Conservation (phyloP, 2,888 invertebrate species). For the Stramonita haemastoma region DNA sequence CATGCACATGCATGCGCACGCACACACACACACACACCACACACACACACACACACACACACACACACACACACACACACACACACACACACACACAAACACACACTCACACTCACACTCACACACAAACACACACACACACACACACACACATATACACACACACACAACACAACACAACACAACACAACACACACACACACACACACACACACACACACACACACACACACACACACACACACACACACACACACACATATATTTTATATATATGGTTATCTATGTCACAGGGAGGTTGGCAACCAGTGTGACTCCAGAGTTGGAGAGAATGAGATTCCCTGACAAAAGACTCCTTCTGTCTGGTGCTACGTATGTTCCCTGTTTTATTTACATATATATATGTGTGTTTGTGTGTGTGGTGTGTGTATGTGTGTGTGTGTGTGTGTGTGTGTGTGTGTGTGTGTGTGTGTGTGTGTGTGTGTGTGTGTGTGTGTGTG, state of each 20-base stretch:
- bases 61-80: constrained; percentile 8
- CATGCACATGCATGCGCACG: not conserved
- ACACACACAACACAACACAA: too few relatives aligned
- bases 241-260: not conserved
- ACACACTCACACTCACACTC: not conserved
- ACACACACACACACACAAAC: not conserved
- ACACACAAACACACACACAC: too few relatives aligned
- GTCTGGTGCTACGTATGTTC: not conserved
- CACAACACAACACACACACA: not conserved
- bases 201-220: not conserved
- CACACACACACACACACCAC: not conserved
- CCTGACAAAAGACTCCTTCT: not conserved
- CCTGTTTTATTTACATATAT: not conserved
- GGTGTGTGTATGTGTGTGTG: too few relatives aligned
- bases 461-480: too few relatives aligned
- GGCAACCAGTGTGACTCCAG: not conserved
- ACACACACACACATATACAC: too few relatives aligned
- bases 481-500: too few relatives aligned
- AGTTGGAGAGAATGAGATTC: not conserved
- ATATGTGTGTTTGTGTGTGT: too few relatives aligned
- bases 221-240: not conserved
- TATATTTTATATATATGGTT: not conserved
- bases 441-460: too few relatives aligned
- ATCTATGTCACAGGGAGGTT: not conserved
- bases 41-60: not conserved